Conservation (phyloP, 2,888 invertebrate species). For the Allophyes oxyacanthae region DNA sequence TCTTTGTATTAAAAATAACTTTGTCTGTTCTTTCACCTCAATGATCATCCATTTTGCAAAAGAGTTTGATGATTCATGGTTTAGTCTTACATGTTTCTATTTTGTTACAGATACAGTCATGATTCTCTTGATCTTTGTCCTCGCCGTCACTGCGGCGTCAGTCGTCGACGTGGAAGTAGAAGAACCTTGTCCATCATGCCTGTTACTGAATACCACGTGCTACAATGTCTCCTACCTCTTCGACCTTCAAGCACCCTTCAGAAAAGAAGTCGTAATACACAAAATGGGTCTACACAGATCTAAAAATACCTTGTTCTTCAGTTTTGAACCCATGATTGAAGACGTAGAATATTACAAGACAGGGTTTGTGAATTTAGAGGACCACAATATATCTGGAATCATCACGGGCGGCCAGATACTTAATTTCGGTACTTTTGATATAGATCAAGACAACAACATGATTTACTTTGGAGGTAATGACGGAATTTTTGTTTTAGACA, state of each 20-base stretch:
- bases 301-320: constrained; percentile 74
- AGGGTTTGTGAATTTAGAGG: constrained; percentile 74
- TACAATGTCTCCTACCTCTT: constrained; percentile 72
- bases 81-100: too few relatives aligned
- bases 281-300: constrained; percentile 73
- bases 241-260: constrained; percentile 75
- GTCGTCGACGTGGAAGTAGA: constrained; percentile 36
- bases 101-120: constrained; percentile 62
- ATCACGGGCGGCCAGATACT: constrained; percentile 64
- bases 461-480: constrained; percentile 80
- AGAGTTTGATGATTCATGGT: too few relatives aligned
- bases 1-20: too few relatives aligned
- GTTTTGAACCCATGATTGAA: constrained; percentile 76
- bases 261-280: constrained; percentile 72
- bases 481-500: constrained; percentile 74
- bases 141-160: constrained; percentile 56
- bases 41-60: too few relatives aligned
- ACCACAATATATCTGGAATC: constrained; percentile 59
- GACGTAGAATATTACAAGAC: constrained; percentile 79
- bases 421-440: constrained; percentile 80
- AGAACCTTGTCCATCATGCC: constrained; percentile 66
- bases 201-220: constrained; percentile 71
- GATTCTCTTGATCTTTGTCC: constrained; percentile 61
- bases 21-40: too few relatives aligned
- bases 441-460: constrained; percentile 75